Base-by-base conservation (phyloP, 1,140 invertebrate genomes). In the Euwallacea similis region DNA sequence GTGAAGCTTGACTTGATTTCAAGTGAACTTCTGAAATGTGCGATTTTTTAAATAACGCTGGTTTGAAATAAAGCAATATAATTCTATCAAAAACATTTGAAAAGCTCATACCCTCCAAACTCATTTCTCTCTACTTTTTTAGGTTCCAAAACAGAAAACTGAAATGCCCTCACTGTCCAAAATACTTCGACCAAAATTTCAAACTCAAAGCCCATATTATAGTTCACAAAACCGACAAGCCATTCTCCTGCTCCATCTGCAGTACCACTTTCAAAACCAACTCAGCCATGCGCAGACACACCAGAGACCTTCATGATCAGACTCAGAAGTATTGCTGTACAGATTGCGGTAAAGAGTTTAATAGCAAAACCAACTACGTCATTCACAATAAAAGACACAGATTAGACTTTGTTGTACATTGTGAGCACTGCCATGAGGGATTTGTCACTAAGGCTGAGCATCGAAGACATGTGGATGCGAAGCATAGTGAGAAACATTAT, bases 351-450 rank as follows among this genome's bases (percentile, higher is more conserved):
- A 73, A 8, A 55, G n/a, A 41, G 42, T 77, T 33, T 65, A 75
- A 54, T 61, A 76, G 33, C 71, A 77, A 63, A 72, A 73, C 13
- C n/a, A 65, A 13, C 69, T 70, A 42, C 71, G 75, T 55, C 62
- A 74, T 33, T 42, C 69, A 54, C 59, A 71, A 15, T 61, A 75
- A 47, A 55, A 74, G 66, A 55, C 81, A 79, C 75, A 70, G 42
- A 81, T 78, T 7, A 76, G 83, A 80, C 81, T 66, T 42, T 56
- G 53, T 21, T 13, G 64, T 66, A 21, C 50, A 78, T 67, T 85
- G 84, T 66, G 76, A 82, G 7, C 75, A 78, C 7, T 85, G 84
- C 62, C 76, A 80, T 6, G 84, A 84, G 71, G 77, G 79, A 9
- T 76, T 76, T 60, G 54, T 76, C 4, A 74, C 76, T 2, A 69